Conservation (phyloP, 2,888 invertebrate species). For the Leptinotarsa tumamoca region DNA sequence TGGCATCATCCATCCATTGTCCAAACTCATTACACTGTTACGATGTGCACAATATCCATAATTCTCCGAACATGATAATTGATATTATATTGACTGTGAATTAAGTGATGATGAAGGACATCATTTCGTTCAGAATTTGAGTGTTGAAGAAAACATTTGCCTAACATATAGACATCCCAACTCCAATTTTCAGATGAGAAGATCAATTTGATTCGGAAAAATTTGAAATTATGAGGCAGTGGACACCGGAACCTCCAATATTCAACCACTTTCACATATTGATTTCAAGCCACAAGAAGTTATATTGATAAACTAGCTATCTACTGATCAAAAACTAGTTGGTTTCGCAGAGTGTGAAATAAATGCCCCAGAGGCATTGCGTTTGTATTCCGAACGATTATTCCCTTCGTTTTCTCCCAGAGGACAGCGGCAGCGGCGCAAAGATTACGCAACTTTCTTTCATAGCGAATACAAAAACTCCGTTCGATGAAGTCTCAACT, state of each 20-base stretch:
- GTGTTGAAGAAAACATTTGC: background rate
- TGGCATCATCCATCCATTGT: conserved; percentile 48
- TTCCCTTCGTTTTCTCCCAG: conserved; percentile 19
- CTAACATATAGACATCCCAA: too few species aligned
- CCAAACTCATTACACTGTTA: conserved; percentile 41
- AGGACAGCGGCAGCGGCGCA: conserved; percentile 27
- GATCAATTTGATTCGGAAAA: too few species aligned
- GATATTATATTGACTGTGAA: conserved; percentile 17
- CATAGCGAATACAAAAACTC: conserved; percentile 24
- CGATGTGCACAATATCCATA: conserved; percentile 28
- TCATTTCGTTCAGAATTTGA: background rate
- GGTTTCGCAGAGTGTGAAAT: conserved; percentile 16
- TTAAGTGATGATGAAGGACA: background rate
- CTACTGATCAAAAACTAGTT: conserved; percentile 8
- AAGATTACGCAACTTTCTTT: conserved; percentile 24
- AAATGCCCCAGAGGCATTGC: conserved; percentile 7
- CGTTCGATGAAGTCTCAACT: conserved; percentile 12
- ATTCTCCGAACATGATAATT: conserved; percentile 18
- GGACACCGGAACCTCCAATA: too few species aligned
- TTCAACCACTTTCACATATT: background rate
- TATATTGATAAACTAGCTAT: conserved; percentile 12
- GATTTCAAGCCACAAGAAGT: background rate
- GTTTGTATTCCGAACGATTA: conserved; percentile 25
- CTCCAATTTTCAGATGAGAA: too few species aligned
- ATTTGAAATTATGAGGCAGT: too few species aligned